Evolutionary conservation across 2,888 invertebrate genomes (phyloP), one percentile per base, ranked within the genome.

Genomic region (Tolmerus cingulatus): DNA sequence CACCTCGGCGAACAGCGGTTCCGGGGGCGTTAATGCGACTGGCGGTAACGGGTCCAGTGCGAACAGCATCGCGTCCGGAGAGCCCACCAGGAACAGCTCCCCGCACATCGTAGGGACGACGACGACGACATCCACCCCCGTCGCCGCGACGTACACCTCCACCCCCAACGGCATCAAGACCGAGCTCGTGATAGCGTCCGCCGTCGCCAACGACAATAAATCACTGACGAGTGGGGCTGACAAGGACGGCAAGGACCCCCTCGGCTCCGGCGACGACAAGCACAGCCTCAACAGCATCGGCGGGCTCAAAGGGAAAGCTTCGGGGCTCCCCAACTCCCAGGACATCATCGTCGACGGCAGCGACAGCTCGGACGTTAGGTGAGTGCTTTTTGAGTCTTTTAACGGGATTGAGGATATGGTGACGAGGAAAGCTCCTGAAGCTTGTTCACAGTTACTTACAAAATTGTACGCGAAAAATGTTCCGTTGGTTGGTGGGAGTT

Each of bases 301-400:
- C 19, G 78, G 88, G 85, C 66, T 77, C 27, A 76, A 81, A 37
- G 51, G 23, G 19, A 85, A 74, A 46, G 74, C 66, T 51, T 14
- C 85, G 43, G 43, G 74, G 30, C 74, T 55, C 27, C n/a, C 78
- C 7, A 66, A 46, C 55, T n/a, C 8, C 19, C 82, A 57, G 30
- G 87, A 87, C 43, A 79, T 81, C 66, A 79, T 81, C 46, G 89
- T 91, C 87, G 92, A 91, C 76, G 90, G 90, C 46, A 91, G 90
- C 89, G 89, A 90, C 89, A 91, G 91, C 89, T 89, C 91, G 87
- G 91, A 92, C 90, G 92, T 91, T 90, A 92, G 92, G 92, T 92
- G 87, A 90, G 90, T 78, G 40, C n/a, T 76, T 76, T 76, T 51
- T n/a, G n/a, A 51, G n/a, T n/a, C 7, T 51, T 51, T 1, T 51